Percentiles rank a stretch among this genome's conserved stretches.
These are phyloP conservation scores for Daktulosphaira vitifoliae DNA, from an alignment of 1,140 invertebrate genomes.

Conservation along the genomic window DNA sequence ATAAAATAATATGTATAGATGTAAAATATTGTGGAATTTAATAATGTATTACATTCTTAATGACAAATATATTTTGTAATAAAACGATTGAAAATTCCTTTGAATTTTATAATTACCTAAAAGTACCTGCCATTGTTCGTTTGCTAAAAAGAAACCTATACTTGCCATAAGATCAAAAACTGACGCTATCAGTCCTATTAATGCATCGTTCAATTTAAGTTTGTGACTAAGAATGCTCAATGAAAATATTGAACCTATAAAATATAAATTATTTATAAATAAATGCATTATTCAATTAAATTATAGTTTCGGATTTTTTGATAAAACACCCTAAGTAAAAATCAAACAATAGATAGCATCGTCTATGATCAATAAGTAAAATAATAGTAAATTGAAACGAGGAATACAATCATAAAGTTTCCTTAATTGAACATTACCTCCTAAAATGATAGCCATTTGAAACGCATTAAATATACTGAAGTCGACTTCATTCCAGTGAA, in stretches of 20 bases:
- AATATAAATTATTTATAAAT: not conserved
- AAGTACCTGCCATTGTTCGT: slow-evolving; percentile 35
- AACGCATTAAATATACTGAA: slow-evolving; percentile 36
- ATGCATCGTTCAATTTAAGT: slow-evolving; percentile 35
- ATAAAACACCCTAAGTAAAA: not conserved
- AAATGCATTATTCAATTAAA: not conserved
- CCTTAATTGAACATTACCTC: not conserved
- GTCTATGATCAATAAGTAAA: too few relatives aligned
- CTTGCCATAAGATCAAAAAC: slow-evolving; percentile 35
- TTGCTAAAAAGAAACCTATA: slow-evolving; percentile 35
- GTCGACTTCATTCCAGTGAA: slow-evolving; percentile 36
- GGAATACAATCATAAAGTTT: not conserved
- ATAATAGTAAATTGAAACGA: not conserved
- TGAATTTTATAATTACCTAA: slow-evolving; percentile 36
- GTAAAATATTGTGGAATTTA: too few relatives aligned
- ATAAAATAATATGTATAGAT: too few relatives aligned
- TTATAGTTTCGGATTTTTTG: not conserved
- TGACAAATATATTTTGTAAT: too few relatives aligned
- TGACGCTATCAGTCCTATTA: slow-evolving; percentile 36
- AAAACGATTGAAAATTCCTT: too few relatives aligned
- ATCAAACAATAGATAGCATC: too few relatives aligned
- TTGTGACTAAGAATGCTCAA: slow-evolving; percentile 35
- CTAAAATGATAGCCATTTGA: slow-evolving; percentile 30
- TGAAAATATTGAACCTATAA: slow-evolving; percentile 36
- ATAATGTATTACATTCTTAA: too few relatives aligned